A percentile compares a stretch with the other conserved stretches of the same genome.
Evolutionary conservation across 1,140 invertebrate species (phyloP).

Genomic region (Chelonus insularis): DNA sequence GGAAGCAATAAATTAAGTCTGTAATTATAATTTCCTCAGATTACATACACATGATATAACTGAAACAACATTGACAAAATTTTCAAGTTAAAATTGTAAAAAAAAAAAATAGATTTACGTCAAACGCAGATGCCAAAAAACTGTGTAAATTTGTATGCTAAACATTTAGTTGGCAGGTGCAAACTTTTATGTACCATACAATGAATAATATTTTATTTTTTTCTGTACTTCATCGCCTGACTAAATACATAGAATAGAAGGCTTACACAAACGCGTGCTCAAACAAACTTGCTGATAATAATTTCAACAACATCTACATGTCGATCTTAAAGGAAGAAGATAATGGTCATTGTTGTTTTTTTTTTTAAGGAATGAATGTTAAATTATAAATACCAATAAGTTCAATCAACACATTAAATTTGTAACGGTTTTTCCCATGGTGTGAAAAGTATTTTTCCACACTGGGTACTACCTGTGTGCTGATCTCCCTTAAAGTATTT

Average conservation of each 20-base stretch:
- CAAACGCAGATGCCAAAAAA: constrained; percentile 21
- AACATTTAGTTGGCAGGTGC: constrained; percentile 19
- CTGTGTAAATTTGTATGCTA: constrained; percentile 24
- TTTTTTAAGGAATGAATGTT: neutral
- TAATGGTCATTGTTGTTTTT: neutral
- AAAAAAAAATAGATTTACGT: no score
- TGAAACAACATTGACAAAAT: no score
- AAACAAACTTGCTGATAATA: neutral
- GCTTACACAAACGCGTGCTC: neutral
- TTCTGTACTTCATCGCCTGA: neutral
- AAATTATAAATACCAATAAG: no score
- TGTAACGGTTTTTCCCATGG: no score
- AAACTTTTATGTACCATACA: neutral
- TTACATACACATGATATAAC: no score
- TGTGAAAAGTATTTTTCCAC: constrained; percentile 1
- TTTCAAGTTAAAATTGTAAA: no score
- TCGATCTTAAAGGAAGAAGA: no score
- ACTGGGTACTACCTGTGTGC: neutral
- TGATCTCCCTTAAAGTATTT: constrained; percentile 24
- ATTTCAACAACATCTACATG: no score
- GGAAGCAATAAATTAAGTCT: no score
- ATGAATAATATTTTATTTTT: neutral
- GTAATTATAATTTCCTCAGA: no score
- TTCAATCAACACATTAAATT: no score
- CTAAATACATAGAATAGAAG: neutral